Percentiles rank a stretch among this genome's conserved stretches.
These are phyloP conservation scores for Dasysyrphus tricinctus DNA, from an alignment of 2,888 invertebrate genomes.

Conservation along the genomic window DNA sequence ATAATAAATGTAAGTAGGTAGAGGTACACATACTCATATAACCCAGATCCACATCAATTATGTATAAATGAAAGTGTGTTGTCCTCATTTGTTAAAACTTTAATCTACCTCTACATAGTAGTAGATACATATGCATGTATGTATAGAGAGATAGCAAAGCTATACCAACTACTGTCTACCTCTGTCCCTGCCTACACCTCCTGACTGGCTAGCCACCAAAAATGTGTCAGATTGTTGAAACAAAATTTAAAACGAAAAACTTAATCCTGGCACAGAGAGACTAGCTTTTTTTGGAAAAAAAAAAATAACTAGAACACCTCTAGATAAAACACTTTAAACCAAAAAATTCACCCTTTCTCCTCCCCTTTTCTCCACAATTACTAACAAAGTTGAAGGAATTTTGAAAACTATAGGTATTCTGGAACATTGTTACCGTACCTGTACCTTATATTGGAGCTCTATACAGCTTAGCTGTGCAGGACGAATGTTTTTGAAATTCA, in stretches of 20 bases:
- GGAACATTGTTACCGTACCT: constrained; percentile 10
- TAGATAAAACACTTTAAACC: constrained; percentile 36
- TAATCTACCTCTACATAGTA: not conserved
- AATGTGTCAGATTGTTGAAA: constrained; percentile 46
- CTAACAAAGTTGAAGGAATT: constrained; percentile 13
- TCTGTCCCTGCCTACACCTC: not conserved
- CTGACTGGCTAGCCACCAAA: constrained; percentile 63
- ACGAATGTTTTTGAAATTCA: constrained; percentile 39
- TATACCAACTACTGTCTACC: not conserved
- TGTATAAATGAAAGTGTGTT: constrained; percentile 24
- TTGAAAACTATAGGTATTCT: constrained; percentile 9
- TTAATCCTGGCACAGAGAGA: constrained; percentile 52
- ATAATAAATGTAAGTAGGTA: not conserved
- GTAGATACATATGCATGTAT: not conserved
- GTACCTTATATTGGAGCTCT: constrained; percentile 4
- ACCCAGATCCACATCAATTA: constrained; percentile 17
- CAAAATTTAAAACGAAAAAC: constrained; percentile 21
- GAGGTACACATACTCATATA: not conserved
- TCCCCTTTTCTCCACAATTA: not conserved
- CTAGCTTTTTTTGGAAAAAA: not conserved
- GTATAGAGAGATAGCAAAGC: not conserved
- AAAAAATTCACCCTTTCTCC: not conserved
- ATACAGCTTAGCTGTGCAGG: not conserved
- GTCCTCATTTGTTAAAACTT: constrained; percentile 32
- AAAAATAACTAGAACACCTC: constrained; percentile 39